Base-by-base conservation (phyloP, 2,888 invertebrate genomes). In the Deladenus siricidicola region DNA sequence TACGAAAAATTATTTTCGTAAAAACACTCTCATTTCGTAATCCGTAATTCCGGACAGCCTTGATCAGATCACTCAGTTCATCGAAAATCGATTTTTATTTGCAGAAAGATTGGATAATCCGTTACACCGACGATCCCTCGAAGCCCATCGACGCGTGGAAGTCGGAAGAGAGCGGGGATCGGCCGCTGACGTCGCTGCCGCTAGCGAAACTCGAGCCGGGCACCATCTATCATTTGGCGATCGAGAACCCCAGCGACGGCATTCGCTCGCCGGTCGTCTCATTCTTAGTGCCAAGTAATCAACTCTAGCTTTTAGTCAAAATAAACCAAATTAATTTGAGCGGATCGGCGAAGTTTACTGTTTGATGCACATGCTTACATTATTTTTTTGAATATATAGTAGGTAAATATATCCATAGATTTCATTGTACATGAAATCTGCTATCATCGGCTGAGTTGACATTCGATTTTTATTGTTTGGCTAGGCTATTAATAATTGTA, bases 231-330 rank as follows among this genome's bases (percentile, higher is more conserved):
- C 73, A 73, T 55, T 44, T 77, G 24, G 68, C 70, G 10, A 69
- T 77, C 6, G 73, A 72, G 48, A 74, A 75, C 58, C 70, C 73
- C 1, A 71, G 68, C 19, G 69, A 71, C 24, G 75, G 76, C 50
- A 73, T 77, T 50, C 64, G 72, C 34, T 71, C 73, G 4, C 76
- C 77, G 6, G 67, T 68, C 2, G 58, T 77, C 26, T 63, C 70
- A n/a, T 65, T 78, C 6, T 64, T 72, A 60, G 73, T 74, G 21
- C 76, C 77, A 39, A 75, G 75, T 75, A 55, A 64, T 65, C 55
- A 24, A 8, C n/a, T 29, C 8, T 42, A 29, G 1, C 1, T 45
- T 14, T 43, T n/a, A n/a, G n/a, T n/a, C n/a, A n/a, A n/a, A n/a
- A n/a, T n/a, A n/a, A n/a, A n/a, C n/a, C n/a, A n/a, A n/a, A n/a